phyloP scores from a whole-genome alignment of 2,113 vertebrate genomes.

The Arothron firmamentum region DNA sequence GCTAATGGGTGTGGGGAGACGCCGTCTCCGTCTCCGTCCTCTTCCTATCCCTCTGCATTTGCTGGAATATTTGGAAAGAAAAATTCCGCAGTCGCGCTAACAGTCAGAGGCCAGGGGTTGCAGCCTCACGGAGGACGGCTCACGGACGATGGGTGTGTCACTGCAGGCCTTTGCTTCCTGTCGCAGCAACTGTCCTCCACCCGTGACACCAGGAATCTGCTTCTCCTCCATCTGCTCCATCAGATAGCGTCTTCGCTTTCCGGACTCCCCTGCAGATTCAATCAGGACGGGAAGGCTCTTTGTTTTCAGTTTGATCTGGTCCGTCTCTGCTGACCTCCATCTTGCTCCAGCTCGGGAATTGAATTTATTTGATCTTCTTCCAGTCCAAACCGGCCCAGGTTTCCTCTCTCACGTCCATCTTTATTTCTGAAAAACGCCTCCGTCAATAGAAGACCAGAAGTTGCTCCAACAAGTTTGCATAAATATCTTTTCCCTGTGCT shows the following conservation, averaged over 20 bases:
- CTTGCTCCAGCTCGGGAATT: conserved; percentile 4
- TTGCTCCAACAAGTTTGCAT: neutral
- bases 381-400: neutral
- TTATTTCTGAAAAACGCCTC: neutral
- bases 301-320: conserved; percentile 3
- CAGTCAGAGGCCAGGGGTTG: too few relatives aligned
- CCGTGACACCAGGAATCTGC: conserved; percentile 24
- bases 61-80: too few relatives aligned
- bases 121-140: too few relatives aligned
- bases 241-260: neutral
- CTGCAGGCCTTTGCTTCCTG: too few relatives aligned
- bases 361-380: conserved; percentile 22
- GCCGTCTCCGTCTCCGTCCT: too few relatives aligned
- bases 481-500: neutral
- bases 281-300: too few relatives aligned
- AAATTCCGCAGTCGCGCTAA: too few relatives aligned
- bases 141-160: too few relatives aligned
- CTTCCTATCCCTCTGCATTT: too few relatives aligned
- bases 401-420: neutral
- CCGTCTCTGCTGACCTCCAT: conserved; percentile 2
- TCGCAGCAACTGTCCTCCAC: conserved; percentile 28
- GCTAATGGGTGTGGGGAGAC: conserved; percentile 33
- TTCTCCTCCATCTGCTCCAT: conserved; percentile 29
- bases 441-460: neutral
- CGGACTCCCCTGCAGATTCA: conserved; percentile 25